phyloP scores from a whole-genome alignment of 2,888 invertebrate genomes.

The Dicyrtomina minuta region DNA sequence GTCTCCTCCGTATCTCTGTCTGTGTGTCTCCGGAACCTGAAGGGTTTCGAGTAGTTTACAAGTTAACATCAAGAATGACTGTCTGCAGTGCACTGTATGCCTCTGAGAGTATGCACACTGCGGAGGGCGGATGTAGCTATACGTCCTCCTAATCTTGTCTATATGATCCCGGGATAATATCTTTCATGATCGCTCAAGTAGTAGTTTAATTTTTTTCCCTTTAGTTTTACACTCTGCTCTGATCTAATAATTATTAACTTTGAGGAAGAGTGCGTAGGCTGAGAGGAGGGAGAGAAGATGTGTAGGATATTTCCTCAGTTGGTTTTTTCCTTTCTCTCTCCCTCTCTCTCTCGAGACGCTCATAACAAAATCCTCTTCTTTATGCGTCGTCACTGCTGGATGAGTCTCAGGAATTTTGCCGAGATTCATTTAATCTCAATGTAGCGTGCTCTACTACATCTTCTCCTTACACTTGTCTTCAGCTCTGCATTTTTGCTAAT shows the following conservation, averaged over 20 bases:
- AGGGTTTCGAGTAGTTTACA: too few relatives aligned
- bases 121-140: too few relatives aligned
- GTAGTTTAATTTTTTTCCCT: too few relatives aligned
- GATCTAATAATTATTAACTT: too few relatives aligned
- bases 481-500: conserved; percentile 14
- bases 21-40: not conserved
- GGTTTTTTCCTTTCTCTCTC: not conserved
- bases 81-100: too few relatives aligned
- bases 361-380: conserved; percentile 18
- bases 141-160: too few relatives aligned
- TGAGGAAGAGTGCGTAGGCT: too few relatives aligned
- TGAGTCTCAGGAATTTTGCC: conserved; percentile 21
- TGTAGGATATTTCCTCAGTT: conserved; percentile 14
- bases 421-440: conserved; percentile 17
- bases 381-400: conserved; percentile 25
- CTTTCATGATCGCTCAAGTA: too few relatives aligned
- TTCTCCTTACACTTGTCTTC: conserved; percentile 3
- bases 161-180: too few relatives aligned
- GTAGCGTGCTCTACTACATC: not conserved
- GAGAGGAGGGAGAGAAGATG: conserved; percentile 1
- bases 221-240: too few relatives aligned
- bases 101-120: too few relatives aligned
- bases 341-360: conserved; percentile 3
- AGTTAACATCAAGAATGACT: too few relatives aligned
- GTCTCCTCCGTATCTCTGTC: not conserved